Evolutionary conservation across 1,140 invertebrate species (phyloP).

Genomic region (Teleogryllus occipitalis): DNA sequence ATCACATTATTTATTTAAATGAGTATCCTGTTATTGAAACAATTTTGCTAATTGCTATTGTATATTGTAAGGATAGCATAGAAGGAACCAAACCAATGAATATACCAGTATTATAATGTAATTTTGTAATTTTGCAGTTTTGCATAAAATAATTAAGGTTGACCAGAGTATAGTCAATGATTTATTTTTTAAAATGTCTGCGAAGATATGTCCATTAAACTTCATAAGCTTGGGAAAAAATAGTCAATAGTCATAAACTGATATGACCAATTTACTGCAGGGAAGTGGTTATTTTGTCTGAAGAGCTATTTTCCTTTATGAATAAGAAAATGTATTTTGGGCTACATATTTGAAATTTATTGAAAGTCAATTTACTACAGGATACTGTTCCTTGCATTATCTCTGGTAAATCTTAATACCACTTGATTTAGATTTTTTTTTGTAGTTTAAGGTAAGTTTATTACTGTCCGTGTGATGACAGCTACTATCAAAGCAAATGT

Average conservation of each 20-base stretch:
- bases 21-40: neutral
- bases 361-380: neutral
- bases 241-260: neutral
- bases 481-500: neutral
- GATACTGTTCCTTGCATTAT: neutral
- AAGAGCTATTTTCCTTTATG: neutral
- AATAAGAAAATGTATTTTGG: neutral
- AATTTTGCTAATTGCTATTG: neutral
- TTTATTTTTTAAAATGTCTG: neutral
- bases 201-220: neutral
- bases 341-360: neutral
- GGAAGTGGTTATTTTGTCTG: neutral
- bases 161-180: neutral
- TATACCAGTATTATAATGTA: conserved; percentile 6
- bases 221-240: neutral
- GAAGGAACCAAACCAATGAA: neutral
- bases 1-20: no score
- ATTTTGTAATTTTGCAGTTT: conserved; percentile 1
- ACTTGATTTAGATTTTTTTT: neutral
- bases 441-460: neutral
- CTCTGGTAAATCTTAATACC: neutral
- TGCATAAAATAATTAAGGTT: conserved; percentile 6
- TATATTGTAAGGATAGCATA: neutral
- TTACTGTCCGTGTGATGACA: neutral
- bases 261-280: neutral